Base-by-base conservation (phyloP, 53 echinoderm and acorn worm species). In the Zoroaster sp. region DNA sequence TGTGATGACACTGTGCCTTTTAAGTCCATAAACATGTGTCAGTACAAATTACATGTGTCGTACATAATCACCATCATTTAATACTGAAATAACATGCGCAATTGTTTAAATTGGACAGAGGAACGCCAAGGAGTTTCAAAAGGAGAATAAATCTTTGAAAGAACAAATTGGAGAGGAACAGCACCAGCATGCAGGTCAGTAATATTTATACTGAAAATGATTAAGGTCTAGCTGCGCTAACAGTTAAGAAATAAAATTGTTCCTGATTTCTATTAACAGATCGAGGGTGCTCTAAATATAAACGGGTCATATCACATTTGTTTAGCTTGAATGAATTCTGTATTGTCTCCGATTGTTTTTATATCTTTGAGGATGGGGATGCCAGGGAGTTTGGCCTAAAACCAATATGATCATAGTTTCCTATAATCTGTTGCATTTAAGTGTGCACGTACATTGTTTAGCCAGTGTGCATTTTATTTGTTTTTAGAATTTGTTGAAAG, bases 81-180 rank as follows among this genome's bases (percentile, higher is more conserved):
- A 59, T 23, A 59, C 59, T 25, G 63, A 59, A 21, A 9, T 25
- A 2, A 2, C 8, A 28, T 59, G 59, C 11, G n/a, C 9, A 59
- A 25, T 3, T 59, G 7, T 28, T 59, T 59, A 21, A 59, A 20
- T 54, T 20, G 54, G 21, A 20, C 75, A 75, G 87, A 87, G 74
- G 63, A 87, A 73, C 23, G 74, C 87, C 28, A 87, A 87, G 75
- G 39, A 46, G 17, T 87, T 87, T 63, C 54, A 87, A 45, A 87
- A 87, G 65, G 87, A 87, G 55, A 87, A 87, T 31, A 53, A 65
- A n/a, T 40, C 39, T 10, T 21, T 87, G 17, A 87, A 63, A 14
- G 87, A 74, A 55, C 74, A 87, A 33, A 37, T 87, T 32, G 54
- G 15, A 23, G 74, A 52, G 6, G 73, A 73, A 38, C 21, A 63